Percentiles rank a stretch among this genome's conserved stretches.
Evolutionary conservation across 2,113 vertebrate genomes (phyloP).

Genomic region (Myiozetetes cayanensis): DNA sequence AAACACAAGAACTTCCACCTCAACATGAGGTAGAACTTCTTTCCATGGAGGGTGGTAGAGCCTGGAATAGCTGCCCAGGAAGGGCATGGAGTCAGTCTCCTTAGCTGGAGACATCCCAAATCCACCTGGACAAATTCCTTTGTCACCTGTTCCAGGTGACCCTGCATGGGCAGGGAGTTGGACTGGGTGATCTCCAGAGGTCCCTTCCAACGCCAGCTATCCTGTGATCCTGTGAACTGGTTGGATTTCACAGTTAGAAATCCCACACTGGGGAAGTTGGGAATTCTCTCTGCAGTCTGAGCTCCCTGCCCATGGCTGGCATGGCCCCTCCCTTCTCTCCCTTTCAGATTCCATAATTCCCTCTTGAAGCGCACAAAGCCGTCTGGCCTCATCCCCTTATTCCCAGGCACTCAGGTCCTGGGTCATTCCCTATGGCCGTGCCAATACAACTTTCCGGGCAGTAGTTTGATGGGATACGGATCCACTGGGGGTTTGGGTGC

Average conservation of each 20-base stretch:
- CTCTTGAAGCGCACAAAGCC: not conserved
- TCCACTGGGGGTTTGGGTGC: not conserved
- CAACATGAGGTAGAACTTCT: rapidly evolving
- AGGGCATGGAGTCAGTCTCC: rapidly evolving
- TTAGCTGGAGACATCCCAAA: not conserved
- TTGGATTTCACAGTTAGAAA: not conserved
- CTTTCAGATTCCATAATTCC: not conserved
- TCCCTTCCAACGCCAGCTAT: not conserved
- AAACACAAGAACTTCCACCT: not conserved
- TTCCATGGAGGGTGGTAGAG: not conserved
- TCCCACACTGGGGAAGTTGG: not conserved
- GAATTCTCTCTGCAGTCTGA: not conserved
- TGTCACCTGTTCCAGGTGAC: not conserved
- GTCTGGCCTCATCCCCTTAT: not conserved
- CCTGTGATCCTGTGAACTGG: not conserved
- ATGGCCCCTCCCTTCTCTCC: not conserved
- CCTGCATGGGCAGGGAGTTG: not conserved
- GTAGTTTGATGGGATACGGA: not conserved
- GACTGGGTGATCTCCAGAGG: not conserved
- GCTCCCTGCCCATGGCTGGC: not conserved
- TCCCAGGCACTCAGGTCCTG: not conserved
- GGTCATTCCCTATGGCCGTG: not conserved
- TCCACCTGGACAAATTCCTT: rapidly evolving
- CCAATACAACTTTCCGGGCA: not conserved
- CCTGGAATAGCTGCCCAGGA: not conserved